Percentiles rank a stretch among this genome's conserved stretches.
These are phyloP conservation scores for Aphidius ervi DNA, from an alignment of 1,140 invertebrate species.

Conservation along the genomic window DNA sequence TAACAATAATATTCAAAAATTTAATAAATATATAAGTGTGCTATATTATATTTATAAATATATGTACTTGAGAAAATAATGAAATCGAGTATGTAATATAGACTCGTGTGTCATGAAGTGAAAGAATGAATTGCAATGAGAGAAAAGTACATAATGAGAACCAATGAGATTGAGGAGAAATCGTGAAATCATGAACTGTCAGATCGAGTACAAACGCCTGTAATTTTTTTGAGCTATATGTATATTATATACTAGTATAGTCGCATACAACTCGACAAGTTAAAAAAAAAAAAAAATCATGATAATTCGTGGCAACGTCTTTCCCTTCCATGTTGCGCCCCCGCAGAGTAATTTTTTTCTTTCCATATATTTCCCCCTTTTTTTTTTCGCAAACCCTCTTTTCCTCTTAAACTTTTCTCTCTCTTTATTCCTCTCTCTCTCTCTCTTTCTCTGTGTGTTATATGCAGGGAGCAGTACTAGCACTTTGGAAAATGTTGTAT, in stretches of 20 bases:
- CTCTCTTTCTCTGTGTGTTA: neutral
- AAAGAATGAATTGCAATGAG: neutral
- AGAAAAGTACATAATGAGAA: too few species aligned
- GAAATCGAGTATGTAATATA: neutral
- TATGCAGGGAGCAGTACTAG: too few species aligned
- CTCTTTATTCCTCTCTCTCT: conserved; percentile 5
- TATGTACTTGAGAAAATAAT: too few species aligned
- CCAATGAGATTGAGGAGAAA: neutral
- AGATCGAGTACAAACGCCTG: neutral
- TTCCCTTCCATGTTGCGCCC: conserved; percentile 4
- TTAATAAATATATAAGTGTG: too few species aligned
- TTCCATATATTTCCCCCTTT: conserved; percentile 1
- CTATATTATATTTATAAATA: too few species aligned
- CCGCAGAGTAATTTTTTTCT: conserved; percentile 9
- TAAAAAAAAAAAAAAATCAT: conserved; percentile 47
- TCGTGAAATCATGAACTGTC: neutral
- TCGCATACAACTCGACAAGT: conserved; percentile 18
- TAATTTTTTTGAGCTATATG: neutral
- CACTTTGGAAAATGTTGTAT: too few species aligned
- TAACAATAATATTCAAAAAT: too few species aligned
- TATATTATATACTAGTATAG: neutral
- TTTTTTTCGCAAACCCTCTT: neutral
- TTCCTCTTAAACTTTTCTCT: conserved; percentile 3
- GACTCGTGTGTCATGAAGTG: neutral
- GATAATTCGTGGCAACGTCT: conserved; percentile 33